Percentiles rank a stretch among this genome's conserved stretches.
phyloP scores from a whole-genome alignment of 2,797 vertebrate species.

The Sebastes taczanowskii region DNA sequence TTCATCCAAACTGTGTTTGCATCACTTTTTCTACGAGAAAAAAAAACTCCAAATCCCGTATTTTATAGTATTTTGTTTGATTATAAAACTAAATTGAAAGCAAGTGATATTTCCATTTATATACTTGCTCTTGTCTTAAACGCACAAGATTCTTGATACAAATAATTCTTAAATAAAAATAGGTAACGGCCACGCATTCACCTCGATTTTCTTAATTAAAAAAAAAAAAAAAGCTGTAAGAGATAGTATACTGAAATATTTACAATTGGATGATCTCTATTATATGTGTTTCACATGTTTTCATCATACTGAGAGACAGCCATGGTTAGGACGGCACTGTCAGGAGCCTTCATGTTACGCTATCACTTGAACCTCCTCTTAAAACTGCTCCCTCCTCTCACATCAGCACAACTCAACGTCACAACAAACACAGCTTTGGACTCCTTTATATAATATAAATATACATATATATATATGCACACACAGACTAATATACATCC shows the following conservation, averaged over 20 bases:
- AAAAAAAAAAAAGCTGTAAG: slow-evolving; percentile 11
- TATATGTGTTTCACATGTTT: slow-evolving; percentile 51
- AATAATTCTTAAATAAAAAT: slow-evolving; percentile 48
- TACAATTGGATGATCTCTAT: slow-evolving; percentile 53
- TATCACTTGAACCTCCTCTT: slow-evolving; percentile 49
- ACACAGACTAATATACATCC: slow-evolving; percentile 33
- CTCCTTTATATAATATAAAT: slow-evolving; percentile 35
- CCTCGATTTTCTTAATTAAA: slow-evolving; percentile 32
- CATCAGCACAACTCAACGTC: slow-evolving; percentile 51
- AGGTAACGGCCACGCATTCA: slow-evolving; percentile 26
- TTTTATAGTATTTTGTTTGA: slow-evolving; percentile 58
- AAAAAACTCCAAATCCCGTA: slow-evolving; percentile 31
- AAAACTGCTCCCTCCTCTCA: slow-evolving; percentile 54
- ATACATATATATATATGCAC: background rate
- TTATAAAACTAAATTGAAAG: slow-evolving; percentile 54
- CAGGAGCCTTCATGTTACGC: slow-evolving; percentile 41
- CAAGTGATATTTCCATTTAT: slow-evolving; percentile 49
- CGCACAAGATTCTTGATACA: slow-evolving; percentile 65
- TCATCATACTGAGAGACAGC: slow-evolving; percentile 59
- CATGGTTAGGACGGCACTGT: slow-evolving; percentile 56
- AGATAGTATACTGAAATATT: slow-evolving; percentile 25
- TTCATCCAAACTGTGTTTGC: slow-evolving; percentile 38
- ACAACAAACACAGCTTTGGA: slow-evolving; percentile 43
- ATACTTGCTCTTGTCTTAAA: slow-evolving; percentile 60
- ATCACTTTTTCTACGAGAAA: slow-evolving; percentile 56